A percentile compares a stretch with the other conserved stretches of the same genome.
These are phyloP conservation scores for Betta splendens DNA, from an alignment of 2,797 vertebrate genomes.

Conservation along the genomic window DNA sequence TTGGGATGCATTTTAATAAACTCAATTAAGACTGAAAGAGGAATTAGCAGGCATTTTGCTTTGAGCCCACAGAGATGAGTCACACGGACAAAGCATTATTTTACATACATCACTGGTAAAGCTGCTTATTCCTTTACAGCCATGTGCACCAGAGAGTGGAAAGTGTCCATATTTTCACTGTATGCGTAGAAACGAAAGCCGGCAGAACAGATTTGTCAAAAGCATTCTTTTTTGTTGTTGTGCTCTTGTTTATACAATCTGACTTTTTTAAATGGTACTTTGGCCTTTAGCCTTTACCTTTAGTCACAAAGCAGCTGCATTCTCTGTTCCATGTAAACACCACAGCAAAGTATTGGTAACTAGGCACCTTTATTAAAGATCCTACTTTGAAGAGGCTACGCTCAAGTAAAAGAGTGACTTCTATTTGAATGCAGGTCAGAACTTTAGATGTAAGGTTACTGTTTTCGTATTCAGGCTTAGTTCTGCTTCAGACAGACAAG, in stretches of 20 bases:
- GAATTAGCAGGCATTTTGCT: slow-evolving; percentile 20
- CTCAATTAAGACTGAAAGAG: slow-evolving; percentile 23
- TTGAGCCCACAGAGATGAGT: slow-evolving; percentile 14
- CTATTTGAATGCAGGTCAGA: slow-evolving; percentile 15
- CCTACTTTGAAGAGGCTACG: slow-evolving; percentile 17
- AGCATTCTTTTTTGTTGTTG: too few relatives aligned
- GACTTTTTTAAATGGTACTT: too few relatives aligned
- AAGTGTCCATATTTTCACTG: neutral
- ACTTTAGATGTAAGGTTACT: slow-evolving; percentile 29
- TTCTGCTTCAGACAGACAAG: slow-evolving; percentile 17
- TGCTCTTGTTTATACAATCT: too few relatives aligned
- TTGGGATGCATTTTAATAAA: slow-evolving; percentile 49
- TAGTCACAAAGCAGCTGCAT: neutral
- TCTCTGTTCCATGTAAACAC: slow-evolving; percentile 6
- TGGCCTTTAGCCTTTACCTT: too few relatives aligned
- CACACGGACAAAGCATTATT: slow-evolving; percentile 14
- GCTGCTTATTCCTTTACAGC: neutral
- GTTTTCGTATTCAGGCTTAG: slow-evolving; percentile 30
- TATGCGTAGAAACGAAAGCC: too few relatives aligned
- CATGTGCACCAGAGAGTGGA: neutral
- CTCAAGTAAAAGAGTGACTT: slow-evolving; percentile 15
- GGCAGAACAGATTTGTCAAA: too few relatives aligned
- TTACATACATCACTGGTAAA: slow-evolving; percentile 24
- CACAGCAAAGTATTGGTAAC: slow-evolving; percentile 13
- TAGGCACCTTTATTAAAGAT: slow-evolving; percentile 23